Percentiles rank a stretch among this genome's conserved stretches.
phyloP scores from a whole-genome alignment of 53 echinoderm and acorn worm genomes.

The Stichopus horrens region DNA sequence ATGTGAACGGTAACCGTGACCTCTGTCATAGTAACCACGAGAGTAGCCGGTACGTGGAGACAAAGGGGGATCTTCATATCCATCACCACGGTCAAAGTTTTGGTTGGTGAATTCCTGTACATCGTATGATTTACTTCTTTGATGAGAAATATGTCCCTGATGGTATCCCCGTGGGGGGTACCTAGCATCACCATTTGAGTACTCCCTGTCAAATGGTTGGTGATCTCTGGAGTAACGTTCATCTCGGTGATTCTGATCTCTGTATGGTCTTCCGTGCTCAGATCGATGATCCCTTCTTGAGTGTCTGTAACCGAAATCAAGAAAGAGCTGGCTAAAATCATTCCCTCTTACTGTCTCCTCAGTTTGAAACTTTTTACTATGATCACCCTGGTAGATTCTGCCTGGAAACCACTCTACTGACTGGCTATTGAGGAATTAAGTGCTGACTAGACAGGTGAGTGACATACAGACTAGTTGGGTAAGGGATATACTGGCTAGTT shows the following conservation, averaged over 20 bases:
- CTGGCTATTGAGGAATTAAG: no score
- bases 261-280: background rate
- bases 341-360: background rate
- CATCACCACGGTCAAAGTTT: conserved; percentile 18
- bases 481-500: no score
- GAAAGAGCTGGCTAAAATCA: background rate
- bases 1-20: background rate
- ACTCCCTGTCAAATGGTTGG: background rate
- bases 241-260: conserved; percentile 26
- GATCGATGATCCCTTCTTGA: background rate
- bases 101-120: conserved; percentile 21
- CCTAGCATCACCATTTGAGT: conserved; percentile 30
- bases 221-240: background rate
- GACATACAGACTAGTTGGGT: no score
- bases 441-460: no score
- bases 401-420: background rate
- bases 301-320: background rate
- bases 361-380: background rate
- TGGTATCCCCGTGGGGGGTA: conserved; percentile 1
- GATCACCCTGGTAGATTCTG: background rate
- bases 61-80: conserved; percentile 15
- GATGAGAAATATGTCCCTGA: background rate
- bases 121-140: conserved; percentile 37
- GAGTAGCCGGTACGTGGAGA: conserved; percentile 36
- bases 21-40: background rate